Evolutionary conservation across 2,888 invertebrate species (phyloP), one percentile per base, ranked within the genome.

Genomic region (Operophtera brumata): DNA sequence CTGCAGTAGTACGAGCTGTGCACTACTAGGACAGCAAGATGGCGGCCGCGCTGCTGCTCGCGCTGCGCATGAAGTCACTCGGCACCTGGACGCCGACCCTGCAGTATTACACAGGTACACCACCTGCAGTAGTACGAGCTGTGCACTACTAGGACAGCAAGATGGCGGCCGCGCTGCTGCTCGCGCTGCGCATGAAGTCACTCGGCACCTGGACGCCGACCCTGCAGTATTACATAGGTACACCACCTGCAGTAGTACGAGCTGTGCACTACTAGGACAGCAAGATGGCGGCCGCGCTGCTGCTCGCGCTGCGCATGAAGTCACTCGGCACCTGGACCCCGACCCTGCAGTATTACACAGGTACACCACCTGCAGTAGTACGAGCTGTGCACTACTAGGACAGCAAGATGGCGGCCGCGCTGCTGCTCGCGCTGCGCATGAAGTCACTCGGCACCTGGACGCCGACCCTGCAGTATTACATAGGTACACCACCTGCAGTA

Each of bases 391-490:
- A n/a, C n/a, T n/a, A n/a, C n/a, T n/a, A n/a, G n/a, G n/a, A n/a
- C n/a, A n/a, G n/a, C n/a, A n/a, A n/a, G 20, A 26, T 26, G 26
- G 26, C 8, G 26, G 26, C 26, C 26, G 26, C 96, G 28, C 91
- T 99, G 10, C 94, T 95, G 71, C 92, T 99, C 59, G 98, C 99
- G 10, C 89, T 98, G 53, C 92, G 93, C 66, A 98, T 99, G 96
- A 95, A 95, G 78, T 91, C 94, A 35, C 84, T 94, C 30, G 92
- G 94, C 69, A 86, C 90, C 44, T 96, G 96, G 96, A 94, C 93
- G 11, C 78, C 92, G 35, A 94, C 96, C 0, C 89, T 96, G 57
- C 91, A 93, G 70, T 94, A 94, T 85, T 97, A 96, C 75, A 94
- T 95, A 65, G 94, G 94, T 94, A 34, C 3, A 20, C 20, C 7